These are phyloP conservation scores for Felis catus DNA, from an alignment of 2,113 vertebrate species.

Conservation along the genomic window DNA sequence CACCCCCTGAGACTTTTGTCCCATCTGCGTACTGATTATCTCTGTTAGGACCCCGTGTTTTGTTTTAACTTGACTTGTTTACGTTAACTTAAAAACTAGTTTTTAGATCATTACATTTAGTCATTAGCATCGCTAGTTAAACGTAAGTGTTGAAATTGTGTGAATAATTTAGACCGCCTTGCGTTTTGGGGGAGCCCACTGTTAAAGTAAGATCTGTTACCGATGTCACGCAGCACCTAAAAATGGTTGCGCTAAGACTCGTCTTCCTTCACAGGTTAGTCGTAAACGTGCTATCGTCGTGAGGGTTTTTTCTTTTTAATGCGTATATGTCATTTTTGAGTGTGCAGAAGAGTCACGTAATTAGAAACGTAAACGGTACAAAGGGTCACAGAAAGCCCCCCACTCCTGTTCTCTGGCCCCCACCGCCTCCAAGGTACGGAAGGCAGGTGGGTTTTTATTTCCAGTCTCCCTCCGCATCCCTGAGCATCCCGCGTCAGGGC, in stretches of 20 bases:
- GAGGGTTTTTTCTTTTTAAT: neutral
- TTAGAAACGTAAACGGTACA: neutral
- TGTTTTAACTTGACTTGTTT: neutral
- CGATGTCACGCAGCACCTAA: fast-evolving
- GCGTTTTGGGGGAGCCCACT: fast-evolving
- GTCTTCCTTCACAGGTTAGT: too few species aligned
- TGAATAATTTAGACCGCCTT: fast-evolving
- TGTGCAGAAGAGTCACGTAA: fast-evolving
- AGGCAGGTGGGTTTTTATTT: neutral
- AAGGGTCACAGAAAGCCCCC: too few species aligned
- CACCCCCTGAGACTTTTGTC: fast-evolving
- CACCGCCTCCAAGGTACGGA: fast-evolving
- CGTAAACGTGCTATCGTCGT: fast-evolving
- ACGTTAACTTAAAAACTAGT: neutral
- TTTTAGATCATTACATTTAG: fast-evolving
- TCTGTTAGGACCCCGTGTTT: fast-evolving
- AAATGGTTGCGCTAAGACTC: fast-evolving
- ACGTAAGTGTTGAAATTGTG: fast-evolving
- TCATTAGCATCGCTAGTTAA: fast-evolving
- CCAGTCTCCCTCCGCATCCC: neutral
- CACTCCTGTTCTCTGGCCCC: neutral
- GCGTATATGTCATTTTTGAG: neutral
- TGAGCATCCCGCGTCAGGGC: fast-evolving
- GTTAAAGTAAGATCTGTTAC: fast-evolving
- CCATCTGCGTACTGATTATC: fast-evolving